Evolutionary conservation across 2,113 vertebrate genomes (phyloP), one percentile per base, ranked within the genome.

Genomic region (Spheniscus mendiculus): DNA sequence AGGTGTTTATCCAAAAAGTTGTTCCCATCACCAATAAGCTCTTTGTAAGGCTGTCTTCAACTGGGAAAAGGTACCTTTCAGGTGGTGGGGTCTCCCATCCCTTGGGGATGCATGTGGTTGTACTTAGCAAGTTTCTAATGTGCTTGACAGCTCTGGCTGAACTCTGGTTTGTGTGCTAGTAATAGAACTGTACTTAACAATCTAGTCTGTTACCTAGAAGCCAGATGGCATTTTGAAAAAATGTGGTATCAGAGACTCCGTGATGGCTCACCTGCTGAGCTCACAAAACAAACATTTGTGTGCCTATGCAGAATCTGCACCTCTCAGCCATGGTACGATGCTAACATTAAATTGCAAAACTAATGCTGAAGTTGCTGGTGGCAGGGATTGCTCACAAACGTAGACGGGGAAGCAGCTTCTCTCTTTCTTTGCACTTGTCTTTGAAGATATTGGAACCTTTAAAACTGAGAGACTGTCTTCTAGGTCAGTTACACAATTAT

Each of bases 1-100:
- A 99, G 87, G 99, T 99, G 52, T 99, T 99, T 94, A 99, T 99
- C 95, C 99, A 99, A 98, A 99, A 99, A 96, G 99, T 99, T 95
- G 99, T 99, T 93, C 99, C 99, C 52, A 99, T 99, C 95, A 99
- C 99, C 8, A 99, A 99, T 97, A 99, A 99, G 89, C 98, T 99
- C 49, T 99, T 99, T 96, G 99, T 99, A 45, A 98, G 99, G 71
- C 99, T 99, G 23, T 99, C 99, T 56, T 99, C 99, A 40, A 99
- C 99, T 65, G 99, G 99, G 77, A 99, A 99, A 97, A 99, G 99
- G 99, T 99, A 98, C 84, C 19, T 73, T 50, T 90, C 15, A 26
- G 22, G 18, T 76, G 76, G 7, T 1, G 2, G 42, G 34, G 47
- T 88, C 47, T 79, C 85, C 18, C 30, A 44, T 89, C 16, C 45